phyloP scores from a whole-genome alignment of 2,113 vertebrate species.

The Mus musculus region DNA sequence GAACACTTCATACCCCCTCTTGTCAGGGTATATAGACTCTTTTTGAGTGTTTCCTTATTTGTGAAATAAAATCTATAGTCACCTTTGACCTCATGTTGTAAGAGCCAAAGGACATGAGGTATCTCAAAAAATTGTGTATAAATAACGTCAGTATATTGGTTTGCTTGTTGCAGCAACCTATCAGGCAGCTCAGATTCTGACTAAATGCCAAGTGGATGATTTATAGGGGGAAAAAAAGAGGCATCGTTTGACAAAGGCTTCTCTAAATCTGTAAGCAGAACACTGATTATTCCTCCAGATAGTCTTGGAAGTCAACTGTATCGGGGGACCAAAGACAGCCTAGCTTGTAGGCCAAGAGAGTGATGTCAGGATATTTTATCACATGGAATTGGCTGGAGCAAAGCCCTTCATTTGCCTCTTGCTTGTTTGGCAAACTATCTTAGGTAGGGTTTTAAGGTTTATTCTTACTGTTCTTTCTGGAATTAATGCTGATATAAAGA shows the following conservation, averaged over 20 bases:
- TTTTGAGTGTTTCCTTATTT: constrained; percentile 10
- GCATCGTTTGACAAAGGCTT: background rate
- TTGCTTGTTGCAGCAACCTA: constrained; percentile 20
- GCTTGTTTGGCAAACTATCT: constrained; percentile 6
- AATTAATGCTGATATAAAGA: constrained; percentile 41
- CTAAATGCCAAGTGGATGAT: background rate
- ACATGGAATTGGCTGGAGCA: background rate
- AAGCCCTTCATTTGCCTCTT: background rate
- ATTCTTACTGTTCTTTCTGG: constrained; percentile 22
- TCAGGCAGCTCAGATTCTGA: constrained; percentile 18
- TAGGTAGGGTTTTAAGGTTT: constrained; percentile 39
- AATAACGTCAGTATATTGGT: background rate
- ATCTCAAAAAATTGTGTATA: constrained; percentile 27
- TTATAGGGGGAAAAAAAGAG: constrained; percentile 8
- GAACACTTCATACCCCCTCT: background rate
- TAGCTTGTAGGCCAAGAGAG: constrained; percentile 7
- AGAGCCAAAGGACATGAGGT: background rate
- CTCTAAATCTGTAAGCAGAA: constrained; percentile 7
- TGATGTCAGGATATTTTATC: background rate
- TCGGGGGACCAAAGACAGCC: constrained; percentile 5
- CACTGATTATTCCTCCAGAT: background rate
- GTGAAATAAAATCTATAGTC: background rate
- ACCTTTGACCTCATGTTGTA: background rate
- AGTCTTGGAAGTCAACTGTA: constrained; percentile 7
- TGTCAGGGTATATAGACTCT: background rate